Percentiles rank a stretch among this genome's conserved stretches.
These are phyloP conservation scores for Brienomyrus longianalis DNA, from an alignment of 2,113 vertebrate species.

Conservation along the genomic window DNA sequence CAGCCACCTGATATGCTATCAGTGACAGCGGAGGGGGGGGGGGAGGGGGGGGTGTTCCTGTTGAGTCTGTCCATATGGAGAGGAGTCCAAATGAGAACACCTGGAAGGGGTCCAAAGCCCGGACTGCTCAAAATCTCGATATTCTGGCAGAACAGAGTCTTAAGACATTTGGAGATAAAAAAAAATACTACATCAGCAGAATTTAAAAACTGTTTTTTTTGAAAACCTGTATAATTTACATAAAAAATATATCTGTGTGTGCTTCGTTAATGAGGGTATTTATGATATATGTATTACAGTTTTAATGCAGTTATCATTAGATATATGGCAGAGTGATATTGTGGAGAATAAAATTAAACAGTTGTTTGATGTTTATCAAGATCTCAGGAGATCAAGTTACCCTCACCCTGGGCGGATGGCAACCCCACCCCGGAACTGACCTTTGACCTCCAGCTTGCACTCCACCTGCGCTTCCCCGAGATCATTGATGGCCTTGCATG, in stretches of 20 bases:
- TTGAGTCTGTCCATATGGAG: neutral
- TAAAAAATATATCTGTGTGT: neutral
- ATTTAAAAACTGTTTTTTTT: neutral
- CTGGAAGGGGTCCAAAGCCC: neutral
- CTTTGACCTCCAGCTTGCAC: constrained; percentile 97
- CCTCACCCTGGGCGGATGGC: neutral
- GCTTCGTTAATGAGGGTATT: neutral
- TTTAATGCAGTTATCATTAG: neutral
- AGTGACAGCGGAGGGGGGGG: neutral
- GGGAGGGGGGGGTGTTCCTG: neutral
- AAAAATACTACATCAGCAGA: neutral
- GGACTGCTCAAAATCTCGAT: neutral
- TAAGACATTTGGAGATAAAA: neutral
- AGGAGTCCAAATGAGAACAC: neutral
- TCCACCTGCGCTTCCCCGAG: constrained; percentile 88
- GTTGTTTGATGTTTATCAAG: neutral
- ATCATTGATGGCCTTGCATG: constrained; percentile 81
- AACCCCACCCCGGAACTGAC: constrained; percentile 54
- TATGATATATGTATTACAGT: neutral
- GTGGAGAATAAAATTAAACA: neutral
- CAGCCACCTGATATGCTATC: neutral
- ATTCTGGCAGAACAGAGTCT: neutral
- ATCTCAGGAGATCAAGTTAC: neutral
- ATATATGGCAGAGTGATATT: neutral
- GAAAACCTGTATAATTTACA: neutral